Evolutionary conservation across 1,140 invertebrate genomes (phyloP), one percentile per base, ranked within the genome.

Genomic region (Paramacrobiotus metropolitanus): DNA sequence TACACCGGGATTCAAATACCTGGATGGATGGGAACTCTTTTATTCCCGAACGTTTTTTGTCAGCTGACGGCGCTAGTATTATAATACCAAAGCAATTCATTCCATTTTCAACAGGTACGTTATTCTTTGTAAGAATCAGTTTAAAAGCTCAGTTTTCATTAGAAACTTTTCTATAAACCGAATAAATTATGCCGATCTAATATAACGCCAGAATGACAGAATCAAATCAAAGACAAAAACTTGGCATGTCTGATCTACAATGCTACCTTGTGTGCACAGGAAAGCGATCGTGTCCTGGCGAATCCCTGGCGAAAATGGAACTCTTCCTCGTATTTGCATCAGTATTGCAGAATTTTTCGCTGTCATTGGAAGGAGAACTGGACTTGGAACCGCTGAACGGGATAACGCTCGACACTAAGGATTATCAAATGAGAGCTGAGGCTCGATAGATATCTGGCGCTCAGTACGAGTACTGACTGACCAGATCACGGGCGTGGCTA

Each of bases 241-340:
- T n/a, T n/a, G n/a, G n/a, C n/a, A n/a, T n/a, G n/a, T n/a, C n/a
- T n/a, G n/a, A n/a, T n/a, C n/a, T n/a, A n/a, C n/a, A n/a, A n/a
- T n/a, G 24, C 9, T 59, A 63, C 65, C 62, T 44, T 62, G 59
- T 65, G 64, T 65, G 73, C 74, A 63, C 64, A 87, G 85, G 86
- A 40, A 86, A 87, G 69, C 76, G 86, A 31, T 81, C 84, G 74
- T 92, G 87, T 71, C 77, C 86, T 0, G 87, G 87, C 2, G 86
- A 91, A 64, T 84, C 87, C 66, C 70, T 91, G 40, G 85, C 85
- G 1, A 77, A 77, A 63, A 85, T 86, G 80, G 71, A 85, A 59
- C 65, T 85, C 59, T 79, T 82, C 64, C 68, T 86, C 2, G 81
- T 81, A 70, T 71, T 77, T 59, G 73, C 79, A 0, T 73, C 77